Percentiles rank a stretch among this genome's conserved stretches.
These are phyloP conservation scores for Helicorthomorpha holstii DNA, from an alignment of 1,140 invertebrate species.

Conservation along the genomic window DNA sequence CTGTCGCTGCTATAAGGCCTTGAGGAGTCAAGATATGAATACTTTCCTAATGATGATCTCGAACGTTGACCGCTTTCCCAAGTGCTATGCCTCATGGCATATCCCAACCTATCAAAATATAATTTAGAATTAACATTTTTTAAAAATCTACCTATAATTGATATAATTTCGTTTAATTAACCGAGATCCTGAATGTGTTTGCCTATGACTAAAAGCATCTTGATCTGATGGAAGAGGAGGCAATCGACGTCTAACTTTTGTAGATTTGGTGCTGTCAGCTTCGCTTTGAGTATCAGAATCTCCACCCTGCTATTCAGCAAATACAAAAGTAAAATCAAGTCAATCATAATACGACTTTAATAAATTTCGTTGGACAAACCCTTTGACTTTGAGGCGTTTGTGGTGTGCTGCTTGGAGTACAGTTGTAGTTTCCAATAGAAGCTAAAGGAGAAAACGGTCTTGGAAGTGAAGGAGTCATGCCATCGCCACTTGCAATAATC, in stretches of 20 bases:
- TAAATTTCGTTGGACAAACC: neutral
- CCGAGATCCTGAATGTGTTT: no score
- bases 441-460: neutral
- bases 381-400: slow-evolving; percentile 23
- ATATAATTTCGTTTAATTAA: no score
- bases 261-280: slow-evolving; percentile 33
- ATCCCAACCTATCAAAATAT: neutral
- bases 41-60: neutral
- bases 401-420: slow-evolving; percentile 23
- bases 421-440: slow-evolving; percentile 8
- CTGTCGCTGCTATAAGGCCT: neutral
- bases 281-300: slow-evolving; percentile 36
- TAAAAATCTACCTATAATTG: no score
- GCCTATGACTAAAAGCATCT: no score
- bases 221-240: slow-evolving; percentile 39
- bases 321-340: no score
- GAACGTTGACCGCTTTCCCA: slow-evolving; percentile 20
- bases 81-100: slow-evolving; percentile 21
- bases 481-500: neutral
- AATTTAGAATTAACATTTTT: no score
- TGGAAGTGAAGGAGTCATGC: neutral
- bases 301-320: slow-evolving; percentile 14
- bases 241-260: slow-evolving; percentile 35
- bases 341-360: neutral
- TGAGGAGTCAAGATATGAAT: neutral